Base-by-base conservation (phyloP, 2,113 vertebrate genomes). In the Rana temporaria region DNA sequence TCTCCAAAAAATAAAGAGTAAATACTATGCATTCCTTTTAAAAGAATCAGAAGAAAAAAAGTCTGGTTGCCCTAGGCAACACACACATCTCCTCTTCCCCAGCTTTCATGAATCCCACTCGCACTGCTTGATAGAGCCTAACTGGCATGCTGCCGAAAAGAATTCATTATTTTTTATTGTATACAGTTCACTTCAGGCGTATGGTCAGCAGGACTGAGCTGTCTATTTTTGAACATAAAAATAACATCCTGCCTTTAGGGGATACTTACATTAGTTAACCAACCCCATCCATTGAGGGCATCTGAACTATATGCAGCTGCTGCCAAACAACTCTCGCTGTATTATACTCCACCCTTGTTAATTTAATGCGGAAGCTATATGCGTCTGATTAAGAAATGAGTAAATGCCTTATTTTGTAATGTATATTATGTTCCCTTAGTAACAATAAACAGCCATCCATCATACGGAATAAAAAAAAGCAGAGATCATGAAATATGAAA, bases 201-300 rank as follows among this genome's bases (percentile, higher is more conserved):
- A 78, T 63, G 79, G 67, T 63, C 79, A 72, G 56, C 79, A 72
- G 56, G n/a, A 71, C 42, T 8, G 30, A 71, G 38, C 17, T 30
- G 20, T 81, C 79, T 72, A 71, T 81, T 71, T 71, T 63, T 64
- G 57, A 38, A 30, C 38, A 60, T 66, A 71, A 16, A 81, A 81
- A 81, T 71, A 71, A 62, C 56, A 72, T 52, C 34, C 32, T 60
- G 53, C 38, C 79, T 81, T 81, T 67, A 60, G 79, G 79, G 79
- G 55, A 60, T 52, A 62, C 79, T 80, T 59, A 34, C 55, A 81
- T 62, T 53, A 71, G 42, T 71, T 71, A 71, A 26, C 69, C 69
- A 71, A 56, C 69, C 69, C 24, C 26, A 17, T 48, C 69, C 69
- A 55, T 14, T 20, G 68, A 48, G 68, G 7, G 12, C 42, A 48